phyloP scores from a whole-genome alignment of 2,797 vertebrate species.

The Liparis tanakae region DNA sequence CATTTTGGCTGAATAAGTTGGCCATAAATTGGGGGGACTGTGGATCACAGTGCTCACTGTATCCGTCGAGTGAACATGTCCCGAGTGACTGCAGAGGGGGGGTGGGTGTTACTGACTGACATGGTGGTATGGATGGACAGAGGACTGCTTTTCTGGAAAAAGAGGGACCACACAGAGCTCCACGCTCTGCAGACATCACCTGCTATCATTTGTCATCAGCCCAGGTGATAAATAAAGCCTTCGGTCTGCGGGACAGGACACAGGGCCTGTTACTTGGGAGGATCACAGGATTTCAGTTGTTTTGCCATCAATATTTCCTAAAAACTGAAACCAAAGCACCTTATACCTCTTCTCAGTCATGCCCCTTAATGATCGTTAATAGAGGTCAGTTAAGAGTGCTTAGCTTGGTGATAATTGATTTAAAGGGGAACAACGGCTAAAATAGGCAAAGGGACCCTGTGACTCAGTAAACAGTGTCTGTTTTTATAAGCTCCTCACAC shows the following conservation, averaged over 20 bases:
- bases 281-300: neutral
- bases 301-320: neutral
- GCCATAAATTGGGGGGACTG: conserved; percentile 49
- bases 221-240: conserved; percentile 42
- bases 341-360: neutral
- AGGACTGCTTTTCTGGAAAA: conserved; percentile 56
- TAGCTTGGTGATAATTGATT: conserved; percentile 66
- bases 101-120: conserved; percentile 52
- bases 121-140: conserved; percentile 55
- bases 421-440: conserved; percentile 48
- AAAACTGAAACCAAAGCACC: conserved; percentile 4
- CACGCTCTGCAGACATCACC: conserved; percentile 55
- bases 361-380: conserved; percentile 44
- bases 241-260: conserved; percentile 4
- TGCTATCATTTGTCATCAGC: conserved; percentile 67
- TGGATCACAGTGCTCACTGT: conserved; percentile 57
- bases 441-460: conserved; percentile 44
- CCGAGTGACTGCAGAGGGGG: neutral
- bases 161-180: conserved; percentile 70
- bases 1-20: conserved; percentile 19
- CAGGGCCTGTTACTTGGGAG: conserved; percentile 11
- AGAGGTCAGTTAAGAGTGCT: conserved; percentile 37
- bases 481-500: conserved; percentile 79
- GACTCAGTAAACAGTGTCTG: conserved; percentile 69
- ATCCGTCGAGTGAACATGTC: conserved; percentile 17